Base-by-base conservation (phyloP, 2,888 invertebrate genomes). In the Philonicus albiceps region DNA sequence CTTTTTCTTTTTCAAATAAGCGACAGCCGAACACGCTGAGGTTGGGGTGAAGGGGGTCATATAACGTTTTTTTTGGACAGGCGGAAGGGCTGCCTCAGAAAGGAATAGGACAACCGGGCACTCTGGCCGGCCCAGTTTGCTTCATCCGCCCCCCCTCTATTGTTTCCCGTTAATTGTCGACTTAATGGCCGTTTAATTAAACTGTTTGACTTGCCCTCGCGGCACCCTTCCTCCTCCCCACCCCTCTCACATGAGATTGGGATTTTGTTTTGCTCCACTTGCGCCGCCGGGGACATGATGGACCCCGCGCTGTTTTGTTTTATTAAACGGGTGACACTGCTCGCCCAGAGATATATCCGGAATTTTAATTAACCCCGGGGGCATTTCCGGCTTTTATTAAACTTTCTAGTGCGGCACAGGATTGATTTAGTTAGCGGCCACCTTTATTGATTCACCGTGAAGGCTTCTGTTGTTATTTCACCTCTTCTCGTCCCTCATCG, bases 101-200 rank as follows among this genome's bases (percentile, higher is more conserved):
- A n/a, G n/a, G n/a, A n/a, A 19, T 55, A 80, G 31, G 16, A 31
- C 80, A 22, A 53, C 13, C 80, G n/a, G 49, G 6, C 34, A 27
- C 27, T 64, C 64, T 53, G 64, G 8, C 6, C 64, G 64, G 16
- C 55, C 53, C 22, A n/a, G 53, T 27, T 49, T 8, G 49, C n/a
- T 5, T 22, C 55, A 64, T 49, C 16, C 40, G 16, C 40, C 40
- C 3, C 31, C 40, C 22, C 27, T 30, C 75, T 75, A 85, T 85
- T 87, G 90, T 89, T 89, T 89, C 89, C 89, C 90, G 90, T 91
- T 91, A 91, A 91, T 91, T 91, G 91, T 89, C 89, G 90, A 90
- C 90, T 91, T 91, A 91, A 91, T 91, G 91, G 89, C 90, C 90
- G 90, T 91, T 91, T 91, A 91, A 91, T 91, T 91, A 91, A 91